phyloP scores from a whole-genome alignment of 2,888 invertebrate species.

The Candidula unifasciata region DNA sequence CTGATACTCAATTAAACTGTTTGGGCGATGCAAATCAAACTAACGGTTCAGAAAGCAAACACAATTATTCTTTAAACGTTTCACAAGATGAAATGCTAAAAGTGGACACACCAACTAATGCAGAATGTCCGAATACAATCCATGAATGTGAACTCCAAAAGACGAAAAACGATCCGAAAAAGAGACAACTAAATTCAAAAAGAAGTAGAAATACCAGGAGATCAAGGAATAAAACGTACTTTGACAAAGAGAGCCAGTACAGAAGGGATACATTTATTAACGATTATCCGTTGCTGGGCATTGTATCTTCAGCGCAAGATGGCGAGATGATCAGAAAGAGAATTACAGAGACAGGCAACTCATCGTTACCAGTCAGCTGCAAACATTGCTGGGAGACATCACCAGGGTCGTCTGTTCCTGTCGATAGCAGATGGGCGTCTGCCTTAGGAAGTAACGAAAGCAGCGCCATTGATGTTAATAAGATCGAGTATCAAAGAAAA shows the following conservation, averaged over 20 bases:
- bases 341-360: too few relatives aligned
- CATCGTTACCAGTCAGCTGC: too few relatives aligned
- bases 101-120: neutral
- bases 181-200: neutral
- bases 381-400: too few relatives aligned
- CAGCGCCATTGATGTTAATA: neutral
- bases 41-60: neutral
- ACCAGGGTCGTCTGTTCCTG: neutral
- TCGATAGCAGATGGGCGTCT: constrained; percentile 1
- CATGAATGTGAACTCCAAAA: neutral
- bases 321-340: too few relatives aligned
- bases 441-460: neutral
- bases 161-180: neutral
- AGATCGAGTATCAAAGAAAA: neutral
- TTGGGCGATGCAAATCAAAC: neutral
- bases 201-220: neutral
- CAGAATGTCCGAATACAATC: neutral
- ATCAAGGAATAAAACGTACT: neutral
- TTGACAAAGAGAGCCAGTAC: neutral
- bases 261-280: neutral
- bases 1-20: neutral
- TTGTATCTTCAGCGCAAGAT: too few relatives aligned
- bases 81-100: neutral
- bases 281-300: neutral
- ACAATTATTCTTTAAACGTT: neutral